Evolutionary conservation across 1,140 invertebrate genomes (phyloP).

Genomic region (Zaprionus kolodkinae): DNA sequence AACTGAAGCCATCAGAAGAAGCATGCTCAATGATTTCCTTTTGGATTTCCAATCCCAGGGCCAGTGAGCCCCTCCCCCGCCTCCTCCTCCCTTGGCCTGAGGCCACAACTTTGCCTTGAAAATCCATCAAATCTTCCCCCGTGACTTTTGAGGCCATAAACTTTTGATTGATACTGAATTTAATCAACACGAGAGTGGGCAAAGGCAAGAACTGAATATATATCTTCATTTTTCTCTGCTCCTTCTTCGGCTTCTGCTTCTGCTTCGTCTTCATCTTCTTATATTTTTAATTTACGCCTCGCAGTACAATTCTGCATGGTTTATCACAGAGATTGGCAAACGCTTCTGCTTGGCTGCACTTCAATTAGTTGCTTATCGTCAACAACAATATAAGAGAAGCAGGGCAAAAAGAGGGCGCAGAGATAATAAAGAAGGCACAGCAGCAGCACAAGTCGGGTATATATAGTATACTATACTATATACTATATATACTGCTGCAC

Average conservation of each 20-base stretch:
- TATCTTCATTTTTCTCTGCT: slow-evolving; percentile 8
- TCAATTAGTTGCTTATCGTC: slow-evolving; percentile 72
- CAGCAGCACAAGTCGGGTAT: slow-evolving; percentile 31
- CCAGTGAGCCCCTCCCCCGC: too few species aligned
- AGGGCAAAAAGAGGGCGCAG: slow-evolving; percentile 1
- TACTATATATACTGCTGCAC: background rate
- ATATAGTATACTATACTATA: slow-evolving; percentile 9
- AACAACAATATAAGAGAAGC: slow-evolving; percentile 41
- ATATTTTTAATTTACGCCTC: slow-evolving; percentile 81
- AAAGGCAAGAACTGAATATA: background rate
- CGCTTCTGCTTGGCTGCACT: slow-evolving; percentile 78
- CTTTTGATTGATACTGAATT: slow-evolving; percentile 82
- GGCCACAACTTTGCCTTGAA: slow-evolving; percentile 60
- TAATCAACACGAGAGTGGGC: slow-evolving; percentile 71
- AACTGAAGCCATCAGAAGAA: slow-evolving; percentile 2
- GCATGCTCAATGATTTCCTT: slow-evolving; percentile 72
- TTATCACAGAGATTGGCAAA: slow-evolving; percentile 82
- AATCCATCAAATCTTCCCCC: slow-evolving; percentile 73
- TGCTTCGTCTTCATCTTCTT: slow-evolving; percentile 38
- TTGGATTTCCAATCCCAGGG: slow-evolving; percentile 42
- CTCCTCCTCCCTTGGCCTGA: slow-evolving; percentile 17
- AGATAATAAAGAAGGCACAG: slow-evolving; percentile 17
- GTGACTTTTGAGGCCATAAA: slow-evolving; percentile 80
- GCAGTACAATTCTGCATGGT: slow-evolving; percentile 77
- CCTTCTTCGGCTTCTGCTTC: background rate